These are phyloP conservation scores for Synaphobranchus kaupii DNA, from an alignment of 2,797 vertebrate species.

Conservation along the genomic window DNA sequence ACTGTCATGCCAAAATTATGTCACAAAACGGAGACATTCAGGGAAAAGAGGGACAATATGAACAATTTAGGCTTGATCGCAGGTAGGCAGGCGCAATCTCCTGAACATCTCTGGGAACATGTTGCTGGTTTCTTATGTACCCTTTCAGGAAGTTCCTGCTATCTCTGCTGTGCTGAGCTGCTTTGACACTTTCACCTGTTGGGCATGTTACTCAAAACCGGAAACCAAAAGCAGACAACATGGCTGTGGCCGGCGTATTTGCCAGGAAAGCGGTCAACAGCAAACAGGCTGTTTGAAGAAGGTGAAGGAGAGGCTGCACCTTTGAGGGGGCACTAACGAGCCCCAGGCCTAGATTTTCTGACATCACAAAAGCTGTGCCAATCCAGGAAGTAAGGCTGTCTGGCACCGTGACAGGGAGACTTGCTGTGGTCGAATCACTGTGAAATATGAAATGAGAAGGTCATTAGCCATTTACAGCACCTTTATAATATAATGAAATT, in stretches of 20 bases:
- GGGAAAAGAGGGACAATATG: neutral
- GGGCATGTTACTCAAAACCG: neutral
- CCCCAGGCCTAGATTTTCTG: constrained; percentile 81
- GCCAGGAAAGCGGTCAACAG: neutral
- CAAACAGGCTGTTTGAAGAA: neutral
- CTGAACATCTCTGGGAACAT: neutral
- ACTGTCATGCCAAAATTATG: too few species aligned
- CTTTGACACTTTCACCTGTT: too few species aligned
- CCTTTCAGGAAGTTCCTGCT: too few species aligned
- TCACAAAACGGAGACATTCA: neutral
- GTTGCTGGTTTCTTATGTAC: too few species aligned
- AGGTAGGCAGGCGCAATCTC: neutral
- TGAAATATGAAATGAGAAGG: constrained; percentile 4
- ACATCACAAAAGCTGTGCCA: constrained; percentile 85
- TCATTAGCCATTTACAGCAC: neutral
- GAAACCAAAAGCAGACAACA: neutral
- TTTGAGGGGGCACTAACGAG: constrained; percentile 67
- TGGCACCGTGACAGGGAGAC: constrained; percentile 72
- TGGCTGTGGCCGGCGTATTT: neutral
- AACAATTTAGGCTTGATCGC: neutral
- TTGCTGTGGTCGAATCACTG: constrained; percentile 63
- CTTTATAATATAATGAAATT: neutral
- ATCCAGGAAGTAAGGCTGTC: constrained; percentile 89
- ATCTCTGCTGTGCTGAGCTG: too few species aligned
- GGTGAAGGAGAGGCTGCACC: constrained; percentile 60